Conservation (phyloP, 2,797 vertebrate genomes). For the Peromyscus aztecus region DNA sequence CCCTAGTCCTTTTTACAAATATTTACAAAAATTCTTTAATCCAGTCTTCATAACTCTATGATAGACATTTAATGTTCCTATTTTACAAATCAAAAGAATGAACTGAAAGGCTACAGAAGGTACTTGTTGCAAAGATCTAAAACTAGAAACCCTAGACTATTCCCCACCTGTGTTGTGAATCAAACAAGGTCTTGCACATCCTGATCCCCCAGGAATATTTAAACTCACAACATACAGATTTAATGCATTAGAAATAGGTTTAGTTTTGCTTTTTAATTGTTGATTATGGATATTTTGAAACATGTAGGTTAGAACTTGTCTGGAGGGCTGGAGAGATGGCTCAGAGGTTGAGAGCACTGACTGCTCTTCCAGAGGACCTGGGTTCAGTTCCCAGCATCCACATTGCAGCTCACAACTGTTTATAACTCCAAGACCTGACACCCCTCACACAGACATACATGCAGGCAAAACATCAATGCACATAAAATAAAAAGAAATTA, state of each 20-base stretch:
- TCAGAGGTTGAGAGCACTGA: too few relatives aligned
- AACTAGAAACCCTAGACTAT: neutral
- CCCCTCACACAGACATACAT: too few relatives aligned
- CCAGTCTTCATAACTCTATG: neutral
- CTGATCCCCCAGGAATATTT: neutral
- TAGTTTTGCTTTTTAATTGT: neutral
- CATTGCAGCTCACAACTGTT: too few relatives aligned
- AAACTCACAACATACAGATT: neutral
- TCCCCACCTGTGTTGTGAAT: neutral
- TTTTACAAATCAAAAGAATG: neutral
- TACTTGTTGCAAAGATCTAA: neutral
- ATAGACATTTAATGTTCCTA: neutral
- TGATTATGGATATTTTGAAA: conserved; percentile 51
- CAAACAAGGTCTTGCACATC: neutral
- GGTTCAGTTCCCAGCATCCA: too few relatives aligned
- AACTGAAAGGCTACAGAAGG: neutral
- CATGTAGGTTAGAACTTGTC: neutral
- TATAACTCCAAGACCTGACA: too few relatives aligned
- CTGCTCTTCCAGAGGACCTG: too few relatives aligned
- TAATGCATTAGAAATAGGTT: neutral
- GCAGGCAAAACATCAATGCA: too few relatives aligned
- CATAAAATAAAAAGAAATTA: too few relatives aligned
- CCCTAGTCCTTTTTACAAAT: neutral
- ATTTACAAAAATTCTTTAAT: neutral
- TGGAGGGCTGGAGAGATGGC: neutral